A percentile compares a stretch with the other conserved stretches of the same genome.
phyloP scores from a whole-genome alignment of 92 coral and sea anemone genomes.

The Umimayanthus chanpuru region DNA sequence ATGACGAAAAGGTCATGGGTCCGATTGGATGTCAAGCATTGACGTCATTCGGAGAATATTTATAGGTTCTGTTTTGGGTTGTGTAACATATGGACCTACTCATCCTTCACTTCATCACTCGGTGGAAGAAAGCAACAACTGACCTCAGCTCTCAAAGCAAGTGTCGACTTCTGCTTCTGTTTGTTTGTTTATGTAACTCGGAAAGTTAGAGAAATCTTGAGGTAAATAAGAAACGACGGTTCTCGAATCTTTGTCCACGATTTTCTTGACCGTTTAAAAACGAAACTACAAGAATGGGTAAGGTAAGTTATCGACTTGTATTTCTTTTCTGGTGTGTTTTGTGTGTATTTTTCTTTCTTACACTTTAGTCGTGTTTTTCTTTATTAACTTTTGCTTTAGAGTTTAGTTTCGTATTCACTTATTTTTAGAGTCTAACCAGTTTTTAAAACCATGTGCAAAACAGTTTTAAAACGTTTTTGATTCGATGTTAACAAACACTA shows the following conservation, averaged over 20 bases:
- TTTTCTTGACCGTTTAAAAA: not conserved
- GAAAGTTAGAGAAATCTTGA: not conserved
- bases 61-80: constrained; percentile 17
- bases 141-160: not conserved
- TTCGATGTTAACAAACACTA: not conserved
- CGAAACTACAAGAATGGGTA: constrained; percentile 12
- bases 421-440: not conserved
- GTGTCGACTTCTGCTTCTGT: not conserved
- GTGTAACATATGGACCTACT: not conserved
- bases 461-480: not conserved
- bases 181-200: not conserved
- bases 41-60: constrained; percentile 32
- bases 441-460: no score
- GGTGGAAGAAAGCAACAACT: not conserved
- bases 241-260: not conserved
- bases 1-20: constrained; percentile 29
- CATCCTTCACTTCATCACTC: constrained; percentile 19
- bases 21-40: constrained; percentile 21
- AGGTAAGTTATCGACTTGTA: constrained; percentile 28
- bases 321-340: not conserved
- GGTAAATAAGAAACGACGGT: not conserved
- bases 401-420: not conserved
- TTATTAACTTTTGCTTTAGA: not conserved
- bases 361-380: no score
- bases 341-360: not conserved